Evolutionary conservation across 2,888 invertebrate species (phyloP), one percentile per base, ranked within the genome.

Genomic region (Epinotia brunnichana): DNA sequence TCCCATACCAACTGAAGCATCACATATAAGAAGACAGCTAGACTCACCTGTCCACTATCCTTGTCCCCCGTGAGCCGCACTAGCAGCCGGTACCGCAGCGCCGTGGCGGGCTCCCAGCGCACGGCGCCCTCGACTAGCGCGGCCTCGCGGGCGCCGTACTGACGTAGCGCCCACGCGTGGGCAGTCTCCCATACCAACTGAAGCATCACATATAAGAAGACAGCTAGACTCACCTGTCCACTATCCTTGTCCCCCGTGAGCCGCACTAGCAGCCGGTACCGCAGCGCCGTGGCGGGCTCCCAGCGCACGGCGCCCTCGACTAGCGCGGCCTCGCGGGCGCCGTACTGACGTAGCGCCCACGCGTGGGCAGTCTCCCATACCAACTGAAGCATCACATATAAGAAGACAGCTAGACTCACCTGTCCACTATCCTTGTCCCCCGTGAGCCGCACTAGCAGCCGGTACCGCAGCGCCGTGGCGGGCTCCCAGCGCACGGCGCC

Each of bases 401-500:
- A 24, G 0, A n/a, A n/a, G n/a, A n/a, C n/a, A n/a, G n/a, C n/a
- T n/a, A n/a, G 1, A n/a, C 17, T 3, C 2, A 54, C 61, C 54
- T 72, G 61, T 7, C 29, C 61, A 21, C 24, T 44, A 2, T 19
- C 48, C 3, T 51, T 24, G 48, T 66, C 69, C 24, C 54, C 56
- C 44, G 59, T 21, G 21, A 82, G 78, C 24, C 77, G 75, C 77
- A 89, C 75, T 79, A 87, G 80, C 78, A 90, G 81, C 2, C 84
- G 79, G 81, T 88, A 89, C 15, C 85, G 82, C 79, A 89, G 84
- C 74, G 85, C 87, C 44, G 73, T 57, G 15, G 89, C 84, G 70
- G 91, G 90, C 80, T 86, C 83, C 89, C 90, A 90, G 78, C 83
- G 85, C 86, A 86, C 82, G 60, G 89, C 88, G 67, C 89, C 91